These are phyloP conservation scores for Hofmannophila pseudospretella DNA, from an alignment of 2,888 invertebrate species.

Conservation along the genomic window DNA sequence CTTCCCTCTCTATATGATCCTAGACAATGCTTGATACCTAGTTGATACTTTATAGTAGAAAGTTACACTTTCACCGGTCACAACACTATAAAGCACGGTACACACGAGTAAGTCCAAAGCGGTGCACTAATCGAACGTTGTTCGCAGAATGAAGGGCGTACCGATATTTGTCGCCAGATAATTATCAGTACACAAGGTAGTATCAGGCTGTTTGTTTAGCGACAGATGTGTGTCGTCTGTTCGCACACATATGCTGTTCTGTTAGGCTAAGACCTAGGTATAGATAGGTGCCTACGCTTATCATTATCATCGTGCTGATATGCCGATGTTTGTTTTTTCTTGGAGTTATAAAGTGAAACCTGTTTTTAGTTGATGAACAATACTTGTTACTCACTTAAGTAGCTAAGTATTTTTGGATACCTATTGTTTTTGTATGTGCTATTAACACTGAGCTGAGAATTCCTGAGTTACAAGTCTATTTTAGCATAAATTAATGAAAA, in stretches of 20 bases:
- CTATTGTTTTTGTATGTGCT: too few relatives aligned
- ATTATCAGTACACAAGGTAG: slow-evolving; percentile 29
- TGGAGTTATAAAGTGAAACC: neutral
- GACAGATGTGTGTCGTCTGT: slow-evolving; percentile 11
- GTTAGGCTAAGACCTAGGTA: too few relatives aligned
- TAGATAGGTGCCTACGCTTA: slow-evolving; percentile 1
- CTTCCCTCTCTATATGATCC: slow-evolving; percentile 2
- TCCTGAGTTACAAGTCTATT: too few relatives aligned
- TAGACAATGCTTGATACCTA: slow-evolving; percentile 17
- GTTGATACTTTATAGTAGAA: slow-evolving; percentile 44
- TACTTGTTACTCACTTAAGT: too few relatives aligned
- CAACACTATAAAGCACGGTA: slow-evolving; percentile 25
- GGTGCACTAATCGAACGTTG: slow-evolving; percentile 23
- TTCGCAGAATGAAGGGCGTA: slow-evolving; percentile 32
- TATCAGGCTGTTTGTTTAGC: slow-evolving; percentile 21
- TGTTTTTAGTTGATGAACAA: neutral
- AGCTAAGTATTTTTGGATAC: too few relatives aligned
- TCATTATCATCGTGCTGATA: neutral
- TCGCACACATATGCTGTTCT: slow-evolving; percentile 10
- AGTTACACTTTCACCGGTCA: slow-evolving; percentile 48
- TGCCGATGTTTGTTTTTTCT: neutral
- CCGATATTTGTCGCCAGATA: slow-evolving; percentile 26
- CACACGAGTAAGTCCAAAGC: slow-evolving; percentile 12
- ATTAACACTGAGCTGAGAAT: too few relatives aligned
- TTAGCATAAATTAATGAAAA: too few relatives aligned